Base-by-base conservation (phyloP, 2,113 vertebrate species). In the Heliornis fulica region DNA sequence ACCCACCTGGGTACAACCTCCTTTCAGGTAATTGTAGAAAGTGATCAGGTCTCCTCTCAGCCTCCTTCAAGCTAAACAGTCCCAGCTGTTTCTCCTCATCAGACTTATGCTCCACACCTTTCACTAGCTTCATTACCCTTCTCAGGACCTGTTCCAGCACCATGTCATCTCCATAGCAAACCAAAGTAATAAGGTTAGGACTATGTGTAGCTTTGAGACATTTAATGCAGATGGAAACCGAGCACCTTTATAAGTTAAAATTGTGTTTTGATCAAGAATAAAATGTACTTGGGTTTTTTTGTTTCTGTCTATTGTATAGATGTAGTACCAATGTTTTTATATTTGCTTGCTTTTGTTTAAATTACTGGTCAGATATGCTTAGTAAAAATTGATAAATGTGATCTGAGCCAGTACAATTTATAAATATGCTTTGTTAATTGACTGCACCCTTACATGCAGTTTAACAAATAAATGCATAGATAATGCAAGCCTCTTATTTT, bases 401-500 rank as follows among this genome's bases (percentile, higher is more conserved):
- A 16, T 61, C 10, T 19, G 21, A 89, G 57, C 36, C 74, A 32
- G 80, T 92, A 83, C 9, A 57, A 15, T 65, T 86, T 57, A 15
- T 83, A 77, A 95, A 77, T 86, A 7, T 4, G 28, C 3, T 60
- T 11, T 86, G 43, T 72, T 85, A 82, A 60, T 60, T 93, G 63
- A 57, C 40, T 95, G 36, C 8, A 46, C 41, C 25, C 26, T 82
- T 75, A 46, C 10, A 11, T 26, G 10, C 17, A 65, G 57, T 83
- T 82, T 71, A 85, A 56, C 26, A 83, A 79, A 54, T 68, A 34
- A 21, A 11, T 69, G 7, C 21, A 9, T n/a, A 57, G n/a, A 11
- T 80, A 88, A 38, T 63, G 19, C 34, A 75, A 79, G 5, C 10
- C 7, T 75, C 46, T 77, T 75, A 78, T 95, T 93, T 87, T 84